Percentiles rank a stretch among this genome's conserved stretches.
Conservation (phyloP, 2,888 invertebrate genomes). For the Maniola hyperantus region DNA sequence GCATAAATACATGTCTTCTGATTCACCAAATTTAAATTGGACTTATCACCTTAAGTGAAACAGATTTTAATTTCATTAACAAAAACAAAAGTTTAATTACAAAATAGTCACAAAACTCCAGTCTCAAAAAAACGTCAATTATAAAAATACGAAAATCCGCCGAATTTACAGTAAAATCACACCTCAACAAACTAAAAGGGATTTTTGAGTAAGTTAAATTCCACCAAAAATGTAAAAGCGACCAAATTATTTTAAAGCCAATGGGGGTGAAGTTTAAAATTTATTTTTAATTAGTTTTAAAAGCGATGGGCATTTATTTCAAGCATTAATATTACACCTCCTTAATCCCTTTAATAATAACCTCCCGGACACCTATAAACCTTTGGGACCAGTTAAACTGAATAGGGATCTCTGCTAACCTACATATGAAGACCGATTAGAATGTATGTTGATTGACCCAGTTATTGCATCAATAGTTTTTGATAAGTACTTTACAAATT, state of each 20-base stretch:
- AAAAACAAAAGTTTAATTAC: conserved; percentile 14
- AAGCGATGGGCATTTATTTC: conserved; percentile 59
- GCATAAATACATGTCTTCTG: neutral
- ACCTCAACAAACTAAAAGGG: conserved; percentile 33
- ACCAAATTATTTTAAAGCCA: conserved; percentile 59
- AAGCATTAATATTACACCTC: conserved; percentile 60
- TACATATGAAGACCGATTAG: neutral
- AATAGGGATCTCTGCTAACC: conserved; percentile 13
- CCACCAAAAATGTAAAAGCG: conserved; percentile 64
- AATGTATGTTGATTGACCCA: neutral
- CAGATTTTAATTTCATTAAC: conserved; percentile 10
- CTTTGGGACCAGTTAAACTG: neutral
- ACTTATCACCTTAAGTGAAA: neutral
- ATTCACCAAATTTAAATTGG: neutral
- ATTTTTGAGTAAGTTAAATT: conserved; percentile 41
- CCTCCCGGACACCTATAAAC: conserved; percentile 19
- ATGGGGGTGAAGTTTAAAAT: conserved; percentile 48
- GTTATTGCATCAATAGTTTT: neutral
- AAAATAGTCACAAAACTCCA: conserved; percentile 22
- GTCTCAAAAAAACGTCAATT: conserved; percentile 20
- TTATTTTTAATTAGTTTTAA: conserved; percentile 57
- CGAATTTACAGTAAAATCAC: conserved; percentile 19
- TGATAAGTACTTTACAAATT: neutral
- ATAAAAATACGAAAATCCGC: conserved; percentile 5
- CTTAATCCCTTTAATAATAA: conserved; percentile 46